phyloP scores from a whole-genome alignment of 2,888 invertebrate genomes.

The Archips crataeganus region DNA sequence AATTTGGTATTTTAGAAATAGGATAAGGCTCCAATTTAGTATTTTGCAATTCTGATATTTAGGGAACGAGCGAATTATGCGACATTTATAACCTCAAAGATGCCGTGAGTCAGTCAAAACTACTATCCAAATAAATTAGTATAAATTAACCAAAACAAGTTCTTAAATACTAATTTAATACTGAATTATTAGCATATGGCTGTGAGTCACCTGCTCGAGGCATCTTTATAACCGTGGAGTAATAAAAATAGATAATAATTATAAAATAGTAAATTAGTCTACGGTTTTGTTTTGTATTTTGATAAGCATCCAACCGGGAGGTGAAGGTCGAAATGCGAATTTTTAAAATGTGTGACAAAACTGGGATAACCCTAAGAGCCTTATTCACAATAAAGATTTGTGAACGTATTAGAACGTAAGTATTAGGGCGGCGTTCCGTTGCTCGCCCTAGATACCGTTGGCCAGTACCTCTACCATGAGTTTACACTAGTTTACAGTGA shows the following conservation, averaged over 20 bases:
- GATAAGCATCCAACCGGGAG: slow-evolving; percentile 6
- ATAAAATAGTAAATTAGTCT: neutral
- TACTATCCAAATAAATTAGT: neutral
- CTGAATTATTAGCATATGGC: neutral
- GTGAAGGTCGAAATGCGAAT: neutral
- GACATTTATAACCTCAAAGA: neutral
- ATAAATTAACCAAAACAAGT: neutral
- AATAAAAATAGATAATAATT: neutral
- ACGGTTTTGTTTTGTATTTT: neutral
- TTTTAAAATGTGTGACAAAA: no score
- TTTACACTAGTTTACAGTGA: no score
- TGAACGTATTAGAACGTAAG: no score
- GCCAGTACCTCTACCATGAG: no score
- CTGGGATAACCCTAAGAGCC: no score
- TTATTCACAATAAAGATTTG: no score
- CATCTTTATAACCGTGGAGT: neutral
- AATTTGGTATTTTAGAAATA: no score
- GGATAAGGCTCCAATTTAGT: no score
- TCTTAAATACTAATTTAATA: neutral
- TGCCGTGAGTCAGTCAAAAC: neutral
- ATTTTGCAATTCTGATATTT: no score
- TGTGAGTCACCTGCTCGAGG: neutral
- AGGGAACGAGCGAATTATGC: no score
- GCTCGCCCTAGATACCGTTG: no score
- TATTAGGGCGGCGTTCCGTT: no score